Percentiles rank a stretch among this genome's conserved stretches.
These are phyloP conservation scores for Rhinoderma darwinii DNA, from an alignment of 2,113 vertebrate species.

Conservation along the genomic window DNA sequence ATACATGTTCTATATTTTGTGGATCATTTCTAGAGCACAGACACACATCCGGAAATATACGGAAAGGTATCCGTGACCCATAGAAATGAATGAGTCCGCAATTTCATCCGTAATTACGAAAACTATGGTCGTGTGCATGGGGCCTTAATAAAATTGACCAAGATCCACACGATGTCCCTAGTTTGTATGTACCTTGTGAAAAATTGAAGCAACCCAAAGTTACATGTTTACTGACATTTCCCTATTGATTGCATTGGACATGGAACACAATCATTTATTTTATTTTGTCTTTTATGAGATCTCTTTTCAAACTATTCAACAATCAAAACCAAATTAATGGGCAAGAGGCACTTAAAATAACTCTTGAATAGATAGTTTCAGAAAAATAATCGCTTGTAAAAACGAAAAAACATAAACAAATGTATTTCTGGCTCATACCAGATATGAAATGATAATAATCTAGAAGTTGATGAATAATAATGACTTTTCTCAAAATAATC, in stretches of 20 bases:
- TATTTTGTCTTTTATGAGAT: not conserved
- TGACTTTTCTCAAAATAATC: slow-evolving; percentile 10
- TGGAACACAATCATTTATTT: slow-evolving; percentile 14
- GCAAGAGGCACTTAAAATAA: not conserved
- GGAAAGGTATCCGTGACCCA: too few relatives aligned
- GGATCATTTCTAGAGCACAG: too few relatives aligned
- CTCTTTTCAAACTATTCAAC: not conserved
- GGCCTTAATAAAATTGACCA: too few relatives aligned
- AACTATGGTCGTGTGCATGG: too few relatives aligned
- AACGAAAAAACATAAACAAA: not conserved
- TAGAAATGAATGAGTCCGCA: too few relatives aligned
- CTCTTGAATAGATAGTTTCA: not conserved
- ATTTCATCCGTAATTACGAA: too few relatives aligned
- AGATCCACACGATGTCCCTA: too few relatives aligned
- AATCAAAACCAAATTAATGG: not conserved
- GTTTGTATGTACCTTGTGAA: too few relatives aligned
- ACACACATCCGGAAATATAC: too few relatives aligned
- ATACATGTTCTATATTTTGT: too few relatives aligned
- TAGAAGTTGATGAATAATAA: not conserved
- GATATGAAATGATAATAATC: slow-evolving; percentile 41
- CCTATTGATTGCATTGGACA: slow-evolving; percentile 1
- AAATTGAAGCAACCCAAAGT: not conserved
- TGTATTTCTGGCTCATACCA: not conserved
- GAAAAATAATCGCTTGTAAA: not conserved
- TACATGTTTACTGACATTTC: slow-evolving; percentile 5